Conservation (phyloP, 2,113 vertebrate genomes). For the Crypturellus undulatus region DNA sequence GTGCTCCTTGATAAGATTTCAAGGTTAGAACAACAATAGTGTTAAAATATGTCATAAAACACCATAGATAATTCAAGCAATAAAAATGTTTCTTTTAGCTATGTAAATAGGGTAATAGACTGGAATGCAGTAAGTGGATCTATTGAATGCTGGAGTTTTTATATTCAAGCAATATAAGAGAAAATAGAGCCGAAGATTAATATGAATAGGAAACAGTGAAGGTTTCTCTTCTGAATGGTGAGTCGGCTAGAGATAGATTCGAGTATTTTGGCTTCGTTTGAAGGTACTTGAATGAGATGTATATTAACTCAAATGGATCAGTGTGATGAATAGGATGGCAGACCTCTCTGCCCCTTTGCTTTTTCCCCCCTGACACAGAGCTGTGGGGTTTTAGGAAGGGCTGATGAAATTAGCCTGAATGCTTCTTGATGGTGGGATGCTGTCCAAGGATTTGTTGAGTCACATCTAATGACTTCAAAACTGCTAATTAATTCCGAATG, state of each 20-base stretch:
- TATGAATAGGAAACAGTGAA: background rate
- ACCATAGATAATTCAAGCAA: constrained; percentile 21
- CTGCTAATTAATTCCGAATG: constrained; percentile 56
- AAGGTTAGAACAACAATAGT: constrained; percentile 50
- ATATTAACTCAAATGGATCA: rapidly evolving
- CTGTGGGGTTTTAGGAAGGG: background rate
- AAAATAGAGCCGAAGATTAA: constrained; percentile 5
- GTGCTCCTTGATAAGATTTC: constrained; percentile 43
- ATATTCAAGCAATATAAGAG: background rate
- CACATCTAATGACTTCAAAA: constrained; percentile 57
- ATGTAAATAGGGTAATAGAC: constrained; percentile 53
- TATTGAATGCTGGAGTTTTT: background rate
- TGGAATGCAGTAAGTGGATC: background rate
- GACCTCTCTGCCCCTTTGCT: background rate
- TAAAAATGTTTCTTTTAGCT: constrained; percentile 47
- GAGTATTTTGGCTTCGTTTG: background rate
- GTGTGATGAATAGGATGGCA: background rate
- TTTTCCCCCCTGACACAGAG: background rate
- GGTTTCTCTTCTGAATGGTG: background rate
- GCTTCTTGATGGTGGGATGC: background rate
- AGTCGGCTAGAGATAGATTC: background rate
- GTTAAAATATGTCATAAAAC: constrained; percentile 33
- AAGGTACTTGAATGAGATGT: background rate
- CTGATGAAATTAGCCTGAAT: constrained; percentile 35
- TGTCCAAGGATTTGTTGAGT: constrained; percentile 56